Evolutionary conservation across 2,797 vertebrate species (phyloP).

Genomic region (Aldrovandia affinis): DNA sequence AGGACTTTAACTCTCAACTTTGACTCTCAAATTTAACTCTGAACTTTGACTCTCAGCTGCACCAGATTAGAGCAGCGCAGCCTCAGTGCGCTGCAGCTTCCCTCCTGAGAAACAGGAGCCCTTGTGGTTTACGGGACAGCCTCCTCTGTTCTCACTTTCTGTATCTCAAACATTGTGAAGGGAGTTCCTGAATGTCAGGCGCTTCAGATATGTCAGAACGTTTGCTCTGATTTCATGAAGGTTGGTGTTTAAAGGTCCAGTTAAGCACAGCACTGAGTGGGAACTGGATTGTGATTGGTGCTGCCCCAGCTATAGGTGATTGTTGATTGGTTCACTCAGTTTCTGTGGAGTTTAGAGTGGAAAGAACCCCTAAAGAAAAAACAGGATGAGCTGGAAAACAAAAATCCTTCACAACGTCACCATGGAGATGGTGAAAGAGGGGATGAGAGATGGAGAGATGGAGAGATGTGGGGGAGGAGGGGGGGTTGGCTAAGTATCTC

Average conservation of each 20-base stretch:
- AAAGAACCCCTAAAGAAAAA: background rate
- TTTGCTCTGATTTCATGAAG: background rate
- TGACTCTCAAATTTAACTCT: background rate
- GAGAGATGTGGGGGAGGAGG: background rate
- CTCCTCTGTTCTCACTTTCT: background rate
- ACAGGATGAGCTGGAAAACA: background rate
- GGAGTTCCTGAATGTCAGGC: background rate
- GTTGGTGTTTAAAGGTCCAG: background rate
- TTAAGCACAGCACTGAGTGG: background rate
- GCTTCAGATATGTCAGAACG: background rate
- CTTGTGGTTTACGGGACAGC: background rate
- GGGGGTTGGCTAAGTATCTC: background rate
- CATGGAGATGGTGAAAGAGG: no score
- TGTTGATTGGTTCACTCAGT: background rate
- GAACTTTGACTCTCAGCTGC: background rate
- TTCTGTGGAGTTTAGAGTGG: background rate
- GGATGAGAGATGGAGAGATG: background rate
- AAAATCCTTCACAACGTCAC: background rate
- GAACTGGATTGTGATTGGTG: slow-evolving; percentile 2
- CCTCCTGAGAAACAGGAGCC: background rate
- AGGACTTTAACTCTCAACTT: background rate
- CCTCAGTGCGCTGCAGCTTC: background rate
- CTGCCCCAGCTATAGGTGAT: background rate
- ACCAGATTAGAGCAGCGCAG: background rate
- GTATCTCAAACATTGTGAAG: background rate